phyloP scores from a whole-genome alignment of 2,113 vertebrate species.

The Hystrix cristata region DNA sequence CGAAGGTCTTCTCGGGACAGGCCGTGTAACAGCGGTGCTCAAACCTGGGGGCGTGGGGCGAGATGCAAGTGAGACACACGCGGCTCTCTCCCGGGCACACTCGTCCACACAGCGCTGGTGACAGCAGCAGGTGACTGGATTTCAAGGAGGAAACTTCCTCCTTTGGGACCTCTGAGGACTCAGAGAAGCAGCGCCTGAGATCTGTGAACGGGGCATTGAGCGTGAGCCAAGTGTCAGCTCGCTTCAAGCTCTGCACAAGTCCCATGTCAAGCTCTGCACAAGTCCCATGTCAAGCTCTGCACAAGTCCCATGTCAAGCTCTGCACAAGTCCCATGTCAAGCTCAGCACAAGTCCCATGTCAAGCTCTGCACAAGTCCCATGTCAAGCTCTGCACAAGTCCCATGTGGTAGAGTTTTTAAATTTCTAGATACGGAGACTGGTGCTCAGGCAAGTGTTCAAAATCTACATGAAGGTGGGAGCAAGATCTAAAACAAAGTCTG shows the following conservation, averaged over 20 bases:
- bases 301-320: neutral
- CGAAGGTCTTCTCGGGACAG: constrained; percentile 93
- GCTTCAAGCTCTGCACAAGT: neutral
- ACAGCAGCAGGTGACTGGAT: neutral
- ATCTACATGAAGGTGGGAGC: neutral
- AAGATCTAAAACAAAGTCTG: neutral
- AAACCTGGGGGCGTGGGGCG: constrained; percentile 87
- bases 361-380: neutral
- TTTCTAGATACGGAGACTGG: neutral
- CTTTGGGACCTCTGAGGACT: neutral
- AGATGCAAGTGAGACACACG: neutral
- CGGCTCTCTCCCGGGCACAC: neutral
- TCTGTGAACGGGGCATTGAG: neutral
- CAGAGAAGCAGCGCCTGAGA: too few relatives aligned
- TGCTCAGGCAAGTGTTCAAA: neutral
- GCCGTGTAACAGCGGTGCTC: constrained; percentile 88
- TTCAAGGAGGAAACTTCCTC: neutral
- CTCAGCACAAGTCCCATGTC: neutral
- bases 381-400: neutral
- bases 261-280: neutral
- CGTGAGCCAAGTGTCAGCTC: neutral
- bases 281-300: neutral
- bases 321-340: neutral
- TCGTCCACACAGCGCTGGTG: neutral
- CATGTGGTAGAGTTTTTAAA: neutral